These are phyloP conservation scores for Sesia bembeciformis DNA, from an alignment of 2,888 invertebrate species.

Conservation along the genomic window DNA sequence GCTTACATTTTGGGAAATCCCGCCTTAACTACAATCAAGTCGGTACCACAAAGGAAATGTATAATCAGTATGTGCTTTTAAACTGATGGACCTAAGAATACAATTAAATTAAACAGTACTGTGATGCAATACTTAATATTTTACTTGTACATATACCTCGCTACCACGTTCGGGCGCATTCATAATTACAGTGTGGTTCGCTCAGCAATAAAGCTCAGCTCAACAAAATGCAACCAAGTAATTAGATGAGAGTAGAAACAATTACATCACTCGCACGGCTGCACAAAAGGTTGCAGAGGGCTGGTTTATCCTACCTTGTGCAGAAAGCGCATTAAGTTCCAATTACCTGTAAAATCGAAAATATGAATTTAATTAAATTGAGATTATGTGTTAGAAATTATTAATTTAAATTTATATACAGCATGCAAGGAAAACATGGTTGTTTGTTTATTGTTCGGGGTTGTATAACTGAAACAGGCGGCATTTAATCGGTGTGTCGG, in stretches of 20 bases:
- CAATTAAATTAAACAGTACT: no score
- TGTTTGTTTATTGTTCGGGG: not conserved
- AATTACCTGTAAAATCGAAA: conserved; percentile 5
- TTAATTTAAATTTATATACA: not conserved
- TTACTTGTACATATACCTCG: not conserved
- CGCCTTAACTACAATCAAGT: conserved; percentile 3
- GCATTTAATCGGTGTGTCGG: not conserved
- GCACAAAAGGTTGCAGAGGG: not conserved
- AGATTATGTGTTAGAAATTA: not conserved
- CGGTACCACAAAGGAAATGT: not conserved
- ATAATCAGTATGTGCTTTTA: no score
- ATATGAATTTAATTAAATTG: not conserved
- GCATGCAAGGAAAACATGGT: not conserved
- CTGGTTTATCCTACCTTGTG: not conserved
- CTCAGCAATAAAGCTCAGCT: not conserved
- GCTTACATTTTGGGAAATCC: conserved; percentile 3
- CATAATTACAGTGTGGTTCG: not conserved
- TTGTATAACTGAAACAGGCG: not conserved
- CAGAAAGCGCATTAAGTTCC: not conserved
- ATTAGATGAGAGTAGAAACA: not conserved
- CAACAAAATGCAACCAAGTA: not conserved
- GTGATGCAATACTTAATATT: no score
- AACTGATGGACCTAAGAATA: no score
- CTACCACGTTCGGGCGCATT: not conserved
- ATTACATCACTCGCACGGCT: conserved; percentile 5